Conservation (phyloP, 2,797 vertebrate genomes). For the Benthosema pterotum region DNA sequence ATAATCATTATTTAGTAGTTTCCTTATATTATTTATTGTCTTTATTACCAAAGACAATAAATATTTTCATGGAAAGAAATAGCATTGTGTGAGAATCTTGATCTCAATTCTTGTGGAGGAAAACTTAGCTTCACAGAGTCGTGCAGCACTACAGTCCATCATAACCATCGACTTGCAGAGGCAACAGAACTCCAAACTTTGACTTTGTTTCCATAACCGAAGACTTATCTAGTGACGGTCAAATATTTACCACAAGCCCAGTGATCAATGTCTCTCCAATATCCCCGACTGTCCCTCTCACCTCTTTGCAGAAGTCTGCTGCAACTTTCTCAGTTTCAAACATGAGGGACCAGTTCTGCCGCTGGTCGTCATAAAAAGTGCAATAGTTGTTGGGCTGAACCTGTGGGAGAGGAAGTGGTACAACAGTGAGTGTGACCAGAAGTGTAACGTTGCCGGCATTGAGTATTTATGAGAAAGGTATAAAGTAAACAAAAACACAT, state of each 20-base stretch:
- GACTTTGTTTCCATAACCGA: no score
- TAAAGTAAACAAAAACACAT: background rate
- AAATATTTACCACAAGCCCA: background rate
- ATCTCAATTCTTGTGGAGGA: no score
- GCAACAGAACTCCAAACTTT: no score
- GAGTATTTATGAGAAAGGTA: no score
- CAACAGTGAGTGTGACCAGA: background rate
- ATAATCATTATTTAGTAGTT: no score
- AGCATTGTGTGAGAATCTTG: no score
- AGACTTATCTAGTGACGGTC: background rate
- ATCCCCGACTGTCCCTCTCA: constrained; percentile 43
- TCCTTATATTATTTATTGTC: no score
- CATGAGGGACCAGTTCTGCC: constrained; percentile 97
- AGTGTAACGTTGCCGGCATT: background rate
- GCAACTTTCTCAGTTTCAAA: constrained; percentile 91
- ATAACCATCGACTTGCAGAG: no score
- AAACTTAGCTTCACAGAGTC: no score
- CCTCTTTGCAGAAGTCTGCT: constrained; percentile 91
- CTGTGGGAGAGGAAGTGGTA: constrained; percentile 64
- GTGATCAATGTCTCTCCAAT: background rate
- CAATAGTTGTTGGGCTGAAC: constrained; percentile 92
- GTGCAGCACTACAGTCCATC: no score
- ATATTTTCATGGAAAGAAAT: no score
- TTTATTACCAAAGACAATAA: no score
- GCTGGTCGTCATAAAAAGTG: constrained; percentile 96